Evolutionary conservation across 2,113 vertebrate genomes (phyloP).

Genomic region (Oceanites oceanicus): DNA sequence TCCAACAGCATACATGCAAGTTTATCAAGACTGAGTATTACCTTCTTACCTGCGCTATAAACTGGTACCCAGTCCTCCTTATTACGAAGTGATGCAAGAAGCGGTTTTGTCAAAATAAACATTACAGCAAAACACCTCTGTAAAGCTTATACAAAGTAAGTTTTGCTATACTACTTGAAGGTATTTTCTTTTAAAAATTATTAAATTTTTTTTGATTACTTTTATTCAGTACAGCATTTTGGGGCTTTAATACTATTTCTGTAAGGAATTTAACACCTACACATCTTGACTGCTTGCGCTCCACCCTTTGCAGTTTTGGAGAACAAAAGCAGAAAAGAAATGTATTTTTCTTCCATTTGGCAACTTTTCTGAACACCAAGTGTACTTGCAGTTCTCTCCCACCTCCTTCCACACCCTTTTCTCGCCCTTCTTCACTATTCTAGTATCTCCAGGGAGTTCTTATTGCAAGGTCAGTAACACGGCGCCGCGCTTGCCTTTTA

Average conservation of each 20-base stretch:
- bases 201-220: not conserved
- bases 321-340: conserved; percentile 25
- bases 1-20: not conserved
- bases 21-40: not conserved
- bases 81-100: not conserved
- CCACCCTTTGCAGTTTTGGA: not conserved
- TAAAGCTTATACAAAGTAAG: not conserved
- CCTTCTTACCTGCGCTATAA: not conserved
- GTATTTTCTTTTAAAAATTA: not conserved
- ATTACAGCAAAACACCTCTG: not conserved
- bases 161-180: not conserved
- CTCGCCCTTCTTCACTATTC: conserved; percentile 8
- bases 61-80: not conserved
- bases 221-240: not conserved
- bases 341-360: not conserved
- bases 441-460: not conserved
- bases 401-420: conserved; percentile 41
- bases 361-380: not conserved
- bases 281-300: not conserved
- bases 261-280: conserved; percentile 32
- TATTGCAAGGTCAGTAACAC: not conserved
- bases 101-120: not conserved
- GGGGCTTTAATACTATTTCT: not conserved
- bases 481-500: not conserved
- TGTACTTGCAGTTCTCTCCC: conserved; percentile 20